Evolutionary conservation across 2,888 invertebrate species (phyloP), one percentile per base, ranked within the genome.

Genomic region (Caenorhabditis sp.): DNA sequence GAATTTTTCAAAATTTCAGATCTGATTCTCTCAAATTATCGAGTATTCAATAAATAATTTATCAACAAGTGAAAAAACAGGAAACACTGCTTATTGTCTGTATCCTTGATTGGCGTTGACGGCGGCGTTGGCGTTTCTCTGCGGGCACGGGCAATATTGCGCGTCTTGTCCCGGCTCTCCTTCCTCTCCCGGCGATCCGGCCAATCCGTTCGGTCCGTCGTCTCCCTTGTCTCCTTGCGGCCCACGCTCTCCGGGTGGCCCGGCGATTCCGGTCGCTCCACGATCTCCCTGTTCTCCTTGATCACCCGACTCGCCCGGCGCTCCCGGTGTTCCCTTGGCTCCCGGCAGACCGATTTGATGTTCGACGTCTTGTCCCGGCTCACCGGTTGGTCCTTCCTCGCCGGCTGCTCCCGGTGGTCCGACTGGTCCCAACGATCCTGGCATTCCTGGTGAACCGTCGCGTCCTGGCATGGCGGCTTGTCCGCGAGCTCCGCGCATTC

Each of bases 401-500:
- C 83, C 83, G 37, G 68, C 66, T 37, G 83, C 78, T 76, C 84
- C 84, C 50, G 79, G 79, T 26, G 79, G 76, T 64, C 84, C 84
- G 59, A 78, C 68, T 63, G 75, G 73, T 77, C 81, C 81, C 49
- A 83, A 66, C 23, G 76, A 70, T 72, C 82, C 83, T 55, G 83
- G 82, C 80, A 83, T 82, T 64, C 83, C 83, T 65, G 83, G 83
- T 55, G 76, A 76, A 64, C 84, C 84, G 65, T 84, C 84, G 51
- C 84, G 64, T 24, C 84, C 83, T 55, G 83, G 84, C 74, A 81
- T 79, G 19, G 82, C 83, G 27, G 84, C 81, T 69, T 83, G 84
- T 70, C 84, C 84, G 53, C 84, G 81, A 17, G 84, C 82, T 69
- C 84, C 84, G 55, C 84, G 84, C 82, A 84, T 83, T 60, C 84